phyloP scores from a whole-genome alignment of 2,113 vertebrate species.

The Alethe diademata region DNA sequence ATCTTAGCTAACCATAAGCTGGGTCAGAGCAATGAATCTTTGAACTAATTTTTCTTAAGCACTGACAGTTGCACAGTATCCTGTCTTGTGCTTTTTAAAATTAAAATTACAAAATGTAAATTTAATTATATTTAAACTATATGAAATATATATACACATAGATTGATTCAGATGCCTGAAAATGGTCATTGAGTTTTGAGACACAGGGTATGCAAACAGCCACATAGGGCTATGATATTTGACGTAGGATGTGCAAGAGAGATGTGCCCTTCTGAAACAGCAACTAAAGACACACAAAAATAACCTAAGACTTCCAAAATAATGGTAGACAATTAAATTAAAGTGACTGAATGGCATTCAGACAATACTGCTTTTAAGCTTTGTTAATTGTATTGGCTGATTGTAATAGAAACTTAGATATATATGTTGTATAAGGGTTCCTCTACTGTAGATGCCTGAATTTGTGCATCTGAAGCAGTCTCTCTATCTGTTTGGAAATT shows the following conservation, averaged over 20 bases:
- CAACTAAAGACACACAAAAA: neutral
- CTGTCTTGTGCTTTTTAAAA: neutral
- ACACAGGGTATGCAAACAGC: neutral
- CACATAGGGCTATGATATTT: neutral
- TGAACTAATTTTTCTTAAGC: neutral
- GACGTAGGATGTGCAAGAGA: neutral
- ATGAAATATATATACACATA: neutral
- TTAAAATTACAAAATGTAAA: neutral
- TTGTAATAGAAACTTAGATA: neutral
- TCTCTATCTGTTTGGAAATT: neutral
- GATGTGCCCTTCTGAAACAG: neutral
- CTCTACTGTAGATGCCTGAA: neutral
- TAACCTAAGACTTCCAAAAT: neutral
- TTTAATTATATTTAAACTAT: neutral
- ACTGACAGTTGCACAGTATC: neutral
- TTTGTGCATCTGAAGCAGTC: neutral
- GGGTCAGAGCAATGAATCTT: neutral
- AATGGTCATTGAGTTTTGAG: neutral
- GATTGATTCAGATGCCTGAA: neutral
- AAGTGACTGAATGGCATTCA: neutral
- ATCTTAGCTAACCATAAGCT: neutral
- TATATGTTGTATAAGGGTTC: fast-evolving
- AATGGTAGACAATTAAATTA: neutral
- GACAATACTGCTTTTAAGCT: neutral
- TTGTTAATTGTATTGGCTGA: neutral